phyloP scores from a whole-genome alignment of 2,113 vertebrate genomes.

The Periophthalmodon schlosseri region DNA sequence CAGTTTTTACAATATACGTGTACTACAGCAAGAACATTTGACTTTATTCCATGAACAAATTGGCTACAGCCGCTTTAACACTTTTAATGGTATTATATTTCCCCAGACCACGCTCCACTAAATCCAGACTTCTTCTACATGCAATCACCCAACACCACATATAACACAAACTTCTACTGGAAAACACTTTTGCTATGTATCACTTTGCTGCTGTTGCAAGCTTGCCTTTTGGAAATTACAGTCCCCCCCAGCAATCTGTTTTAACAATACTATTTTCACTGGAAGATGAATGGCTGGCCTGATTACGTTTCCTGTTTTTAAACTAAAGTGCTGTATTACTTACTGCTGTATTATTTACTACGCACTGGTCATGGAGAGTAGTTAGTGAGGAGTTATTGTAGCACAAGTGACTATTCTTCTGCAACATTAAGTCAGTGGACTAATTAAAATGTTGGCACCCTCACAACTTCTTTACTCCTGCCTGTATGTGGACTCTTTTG shows the following conservation, averaged over 20 bases:
- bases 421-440: neutral
- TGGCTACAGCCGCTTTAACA: no score
- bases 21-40: no score
- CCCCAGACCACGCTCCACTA: neutral
- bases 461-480: neutral
- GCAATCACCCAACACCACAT: neutral
- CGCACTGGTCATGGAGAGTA: neutral
- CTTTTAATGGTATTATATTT: neutral
- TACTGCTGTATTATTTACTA: conserved; percentile 1
- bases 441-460: neutral
- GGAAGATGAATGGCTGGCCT: neutral
- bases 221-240: neutral
- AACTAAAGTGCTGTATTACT: conserved; percentile 5
- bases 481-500: neutral
- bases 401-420: neutral
- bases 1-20: no score
- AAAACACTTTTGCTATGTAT: neutral
- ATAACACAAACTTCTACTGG: neutral
- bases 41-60: no score
- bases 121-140: neutral
- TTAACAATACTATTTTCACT: conserved; percentile 1
- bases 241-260: neutral
- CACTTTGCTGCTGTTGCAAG: neutral
- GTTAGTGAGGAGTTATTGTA: neutral
- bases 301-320: conserved; percentile 3